Conservation (phyloP, 2,797 vertebrate species). For the Oreochromis mossambicus region DNA sequence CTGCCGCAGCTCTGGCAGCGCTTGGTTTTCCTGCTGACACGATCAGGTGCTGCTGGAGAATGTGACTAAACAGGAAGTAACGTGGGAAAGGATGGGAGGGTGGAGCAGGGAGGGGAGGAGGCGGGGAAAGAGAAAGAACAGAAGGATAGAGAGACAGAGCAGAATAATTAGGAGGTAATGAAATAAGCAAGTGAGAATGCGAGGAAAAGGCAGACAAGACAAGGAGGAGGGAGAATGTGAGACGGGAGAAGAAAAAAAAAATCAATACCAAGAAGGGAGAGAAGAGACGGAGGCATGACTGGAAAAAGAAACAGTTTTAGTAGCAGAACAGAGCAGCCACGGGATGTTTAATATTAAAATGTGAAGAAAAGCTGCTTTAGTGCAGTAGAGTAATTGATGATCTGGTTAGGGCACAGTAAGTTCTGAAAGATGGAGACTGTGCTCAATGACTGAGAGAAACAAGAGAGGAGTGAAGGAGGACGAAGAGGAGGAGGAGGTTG, state of each 20-base stretch:
- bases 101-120: background rate
- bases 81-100: background rate
- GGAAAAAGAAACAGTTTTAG: background rate
- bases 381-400: background rate
- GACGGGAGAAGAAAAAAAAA: background rate
- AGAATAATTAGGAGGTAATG: slow-evolving; percentile 14
- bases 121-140: background rate
- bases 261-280: background rate
- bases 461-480: background rate
- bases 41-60: slow-evolving; percentile 66
- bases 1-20: slow-evolving; percentile 48
- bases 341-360: background rate
- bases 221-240: background rate
- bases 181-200: slow-evolving; percentile 24
- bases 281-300: rapidly evolving
- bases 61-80: slow-evolving; percentile 71
- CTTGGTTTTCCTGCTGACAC: slow-evolving; percentile 61
- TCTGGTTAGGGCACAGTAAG: background rate
- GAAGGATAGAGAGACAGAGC: background rate
- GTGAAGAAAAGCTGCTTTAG: background rate
- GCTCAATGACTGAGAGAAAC: background rate
- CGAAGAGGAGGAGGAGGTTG: background rate
- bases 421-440: background rate
- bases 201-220: background rate
- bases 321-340: background rate